Evolutionary conservation across 2,113 vertebrate genomes (phyloP).

Genomic region (Oceanodroma tethys): DNA sequence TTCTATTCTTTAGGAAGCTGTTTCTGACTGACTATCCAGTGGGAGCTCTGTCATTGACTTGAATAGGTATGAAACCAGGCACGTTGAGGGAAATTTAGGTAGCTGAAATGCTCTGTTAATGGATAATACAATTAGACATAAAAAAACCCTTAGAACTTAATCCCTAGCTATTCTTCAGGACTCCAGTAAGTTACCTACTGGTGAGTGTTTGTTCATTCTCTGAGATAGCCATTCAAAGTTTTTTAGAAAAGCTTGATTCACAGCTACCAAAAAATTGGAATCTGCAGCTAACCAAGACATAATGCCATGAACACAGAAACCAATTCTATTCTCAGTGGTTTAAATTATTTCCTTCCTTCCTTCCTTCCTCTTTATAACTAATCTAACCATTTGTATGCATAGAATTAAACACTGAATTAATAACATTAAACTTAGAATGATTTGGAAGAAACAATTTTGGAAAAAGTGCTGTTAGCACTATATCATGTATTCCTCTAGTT

Average conservation of each 20-base stretch:
- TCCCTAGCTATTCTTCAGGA: background rate
- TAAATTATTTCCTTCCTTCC: background rate
- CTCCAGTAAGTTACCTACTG: background rate
- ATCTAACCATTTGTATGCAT: background rate
- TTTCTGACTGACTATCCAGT: background rate
- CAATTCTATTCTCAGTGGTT: background rate
- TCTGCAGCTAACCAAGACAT: background rate
- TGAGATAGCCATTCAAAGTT: background rate
- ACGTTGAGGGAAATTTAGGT: background rate
- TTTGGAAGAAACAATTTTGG: background rate
- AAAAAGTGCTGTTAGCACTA: background rate
- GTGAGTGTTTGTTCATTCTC: background rate
- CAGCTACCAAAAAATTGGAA: background rate
- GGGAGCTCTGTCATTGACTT: background rate
- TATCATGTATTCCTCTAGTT: background rate
- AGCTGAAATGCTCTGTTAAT: background rate
- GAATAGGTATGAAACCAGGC: background rate
- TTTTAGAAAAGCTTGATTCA: background rate
- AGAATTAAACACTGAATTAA: background rate
- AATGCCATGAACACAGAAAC: background rate
- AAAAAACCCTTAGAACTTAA: background rate
- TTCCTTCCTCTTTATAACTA: background rate
- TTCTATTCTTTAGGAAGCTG: background rate
- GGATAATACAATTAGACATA: background rate
- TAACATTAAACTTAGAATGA: background rate